Percentiles rank a stretch among this genome's conserved stretches.
Evolutionary conservation across 1,140 invertebrate species (phyloP).

Genomic region (Panagrolaimus sp.): DNA sequence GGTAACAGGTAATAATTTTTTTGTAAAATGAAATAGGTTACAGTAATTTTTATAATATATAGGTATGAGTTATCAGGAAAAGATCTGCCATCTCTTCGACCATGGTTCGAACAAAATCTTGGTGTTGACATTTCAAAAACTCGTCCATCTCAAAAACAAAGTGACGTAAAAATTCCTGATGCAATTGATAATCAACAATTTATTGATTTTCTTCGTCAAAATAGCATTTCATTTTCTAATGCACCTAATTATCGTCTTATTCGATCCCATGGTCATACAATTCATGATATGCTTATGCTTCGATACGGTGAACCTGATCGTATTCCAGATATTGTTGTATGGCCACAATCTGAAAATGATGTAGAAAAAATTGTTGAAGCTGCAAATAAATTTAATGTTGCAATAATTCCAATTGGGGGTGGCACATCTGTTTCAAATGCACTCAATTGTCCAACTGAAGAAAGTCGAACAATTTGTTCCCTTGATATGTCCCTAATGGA

Average conservation of each 20-base stretch:
- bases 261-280: slow-evolving; percentile 86
- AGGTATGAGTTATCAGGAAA: slow-evolving; percentile 78
- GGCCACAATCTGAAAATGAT: slow-evolving; percentile 67
- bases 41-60: slow-evolving; percentile 38
- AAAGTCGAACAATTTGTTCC: slow-evolving; percentile 77
- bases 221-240: slow-evolving; percentile 70
- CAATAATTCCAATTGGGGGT: slow-evolving; percentile 85
- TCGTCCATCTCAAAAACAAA: slow-evolving; percentile 60
- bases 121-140: slow-evolving; percentile 66
- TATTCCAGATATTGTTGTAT: slow-evolving; percentile 86
- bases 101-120: slow-evolving; percentile 74
- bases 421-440: slow-evolving; percentile 91
- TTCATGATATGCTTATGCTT: slow-evolving; percentile 79
- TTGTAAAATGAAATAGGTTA: slow-evolving; percentile 27
- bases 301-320: slow-evolving; percentile 70
- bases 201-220: slow-evolving; percentile 65
- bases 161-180: slow-evolving; percentile 55
- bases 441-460: slow-evolving; percentile 75
- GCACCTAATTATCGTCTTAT: slow-evolving; percentile 78
- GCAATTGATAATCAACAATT: slow-evolving; percentile 65
- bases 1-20: slow-evolving; percentile 67
- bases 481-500: slow-evolving; percentile 92
- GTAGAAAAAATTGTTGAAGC: slow-evolving; percentile 68
- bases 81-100: slow-evolving; percentile 72
- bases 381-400: slow-evolving; percentile 72